These are phyloP conservation scores for Pipra filicauda DNA, from an alignment of 2,113 vertebrate genomes.

Conservation along the genomic window DNA sequence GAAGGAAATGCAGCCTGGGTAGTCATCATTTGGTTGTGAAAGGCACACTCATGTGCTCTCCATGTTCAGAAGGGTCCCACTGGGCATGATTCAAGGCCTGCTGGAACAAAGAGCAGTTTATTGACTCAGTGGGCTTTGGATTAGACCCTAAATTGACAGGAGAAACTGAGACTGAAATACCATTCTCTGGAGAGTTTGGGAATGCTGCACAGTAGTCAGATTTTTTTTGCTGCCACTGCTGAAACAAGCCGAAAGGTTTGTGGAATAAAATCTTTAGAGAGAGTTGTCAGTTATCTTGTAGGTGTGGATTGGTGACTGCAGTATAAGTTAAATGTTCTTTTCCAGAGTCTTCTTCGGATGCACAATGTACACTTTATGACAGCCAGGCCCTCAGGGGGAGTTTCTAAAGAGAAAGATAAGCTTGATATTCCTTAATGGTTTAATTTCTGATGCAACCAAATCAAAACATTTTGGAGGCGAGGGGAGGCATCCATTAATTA, in stretches of 20 bases:
- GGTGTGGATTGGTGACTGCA: not conserved
- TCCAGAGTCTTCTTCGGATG: not conserved
- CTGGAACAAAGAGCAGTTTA: not conserved
- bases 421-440: not conserved
- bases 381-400: not conserved
- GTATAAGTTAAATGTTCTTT: not conserved
- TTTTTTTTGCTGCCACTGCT: not conserved
- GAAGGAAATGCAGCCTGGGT: not conserved
- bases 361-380: not conserved
- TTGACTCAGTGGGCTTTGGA: not conserved
- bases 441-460: not conserved
- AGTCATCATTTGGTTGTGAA: slow-evolving; percentile 19
- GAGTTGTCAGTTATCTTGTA: not conserved
- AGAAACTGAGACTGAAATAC: not conserved
- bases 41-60: not conserved
- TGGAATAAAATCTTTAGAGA: not conserved
- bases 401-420: not conserved
- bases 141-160: not conserved
- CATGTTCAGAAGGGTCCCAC: not conserved
- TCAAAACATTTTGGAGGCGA: not conserved
- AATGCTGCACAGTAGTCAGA: not conserved
- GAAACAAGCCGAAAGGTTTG: not conserved
- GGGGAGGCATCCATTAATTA: not conserved
- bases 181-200: not conserved
- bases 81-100: not conserved